Base-by-base conservation (phyloP, 2,797 vertebrate species). In the Platalea minor region DNA sequence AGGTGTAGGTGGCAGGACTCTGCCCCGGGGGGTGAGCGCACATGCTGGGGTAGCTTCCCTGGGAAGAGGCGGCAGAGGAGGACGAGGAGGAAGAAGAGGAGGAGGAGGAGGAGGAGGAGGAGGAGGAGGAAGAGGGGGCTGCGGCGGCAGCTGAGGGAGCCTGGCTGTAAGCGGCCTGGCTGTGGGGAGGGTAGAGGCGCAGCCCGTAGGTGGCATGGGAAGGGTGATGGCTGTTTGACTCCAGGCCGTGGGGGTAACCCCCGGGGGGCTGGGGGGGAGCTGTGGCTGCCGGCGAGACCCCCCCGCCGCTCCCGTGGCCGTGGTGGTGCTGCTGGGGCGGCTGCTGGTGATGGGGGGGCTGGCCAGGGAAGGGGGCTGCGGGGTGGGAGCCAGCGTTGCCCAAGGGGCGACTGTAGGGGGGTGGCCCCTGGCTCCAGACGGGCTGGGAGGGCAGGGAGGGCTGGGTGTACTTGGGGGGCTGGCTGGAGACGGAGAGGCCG, bases 1-100 rank as follows among this genome's bases (percentile, higher is more conserved):
- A 98, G 77, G 99, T 96, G 95, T 98, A 99, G n/a, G 99, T 97
- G 70, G 98, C 97, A 41, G 98, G 96, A 95, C 98, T 97, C 98
- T 99, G 94, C 97, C 98, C 97, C 78, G 98, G 96, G 50, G 98
- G 97, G 97, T 98, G 95, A 84, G 98, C 91, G 79, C 97, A 98
- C 77, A 95, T 94, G 94, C 91, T 98, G 7, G 97, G 97, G 96
- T 97, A 95, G 96, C 97, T 97, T 95, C 98, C 98, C 97, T 98
- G 97, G 97, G 98, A 98, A 96, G 98, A 89, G 96, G 98, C 6
- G 28, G 98, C 85, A 17, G 92, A 70, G 28, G 97, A 97, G 3
- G 98, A 93, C 0, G 93, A 91, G 14, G 95, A 93, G 3, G 97
- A 93, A 1, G 95, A 94, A 0, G 95, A 93, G 0, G 95, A 89